Evolutionary conservation across 2,888 invertebrate species (phyloP), one percentile per base, ranked within the genome.

Genomic region (Meteorus cinctellus): DNA sequence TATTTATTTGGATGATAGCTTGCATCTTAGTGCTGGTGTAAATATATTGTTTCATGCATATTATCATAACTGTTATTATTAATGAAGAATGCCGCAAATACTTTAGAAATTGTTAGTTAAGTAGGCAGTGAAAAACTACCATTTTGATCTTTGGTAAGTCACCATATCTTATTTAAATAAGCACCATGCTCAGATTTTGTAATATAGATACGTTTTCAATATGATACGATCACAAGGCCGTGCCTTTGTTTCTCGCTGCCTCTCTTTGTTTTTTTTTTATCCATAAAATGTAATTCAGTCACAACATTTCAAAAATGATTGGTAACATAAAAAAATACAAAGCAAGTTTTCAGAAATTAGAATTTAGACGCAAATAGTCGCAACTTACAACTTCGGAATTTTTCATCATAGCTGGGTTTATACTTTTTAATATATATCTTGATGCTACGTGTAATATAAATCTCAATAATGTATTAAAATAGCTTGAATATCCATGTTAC

Each of bases 1-100:
- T n/a, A 29, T 31, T 62, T 29, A 62, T 62, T 62, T 62, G 62
- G 62, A 29, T 29, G 4, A 55, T 55, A 55, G 55, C 55, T 19
- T 5, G 10, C 31, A 29, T 4, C 6, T 29, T 62, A 16, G 16
- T 62, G 16, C 4, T 62, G 2, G n/a, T 29, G 31, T 62, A 29
- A 31, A 31, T 10, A 29, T 14, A 62, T 60, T 62, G 62, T 29
- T 16, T n/a, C 6, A 62, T 62, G 31, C 10, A 12, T 31, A 31
- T 12, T 62, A 29, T n/a, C 16, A 48, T 48, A 31, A 60, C 29
- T 60, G 24, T 60, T 12, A 27, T 60, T 60, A 14, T 24, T 27
- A 19, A 48, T 48, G n/a, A 48, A 4, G n/a, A 16, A 48, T 48
- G 4, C 48, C 48, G n/a, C n/a, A 16, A 5, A 48, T 4, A 45